A percentile compares a stretch with the other conserved stretches of the same genome.
Evolutionary conservation across 2,797 vertebrate genomes (phyloP).

Genomic region (Acanthurus tractus): DNA sequence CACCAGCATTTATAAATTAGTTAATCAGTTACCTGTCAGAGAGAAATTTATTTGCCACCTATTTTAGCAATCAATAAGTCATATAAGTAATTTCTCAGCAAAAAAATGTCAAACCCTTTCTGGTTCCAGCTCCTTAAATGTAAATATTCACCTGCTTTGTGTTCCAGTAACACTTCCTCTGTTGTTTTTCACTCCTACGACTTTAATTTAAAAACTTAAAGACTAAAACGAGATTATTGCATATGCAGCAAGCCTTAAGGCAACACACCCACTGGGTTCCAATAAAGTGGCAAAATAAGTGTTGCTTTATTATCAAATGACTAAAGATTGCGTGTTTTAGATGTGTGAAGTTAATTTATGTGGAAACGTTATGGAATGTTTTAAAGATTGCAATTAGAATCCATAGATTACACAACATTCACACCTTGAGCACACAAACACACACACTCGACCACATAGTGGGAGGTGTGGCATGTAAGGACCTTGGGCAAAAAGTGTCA

Average conservation of each 20-base stretch:
- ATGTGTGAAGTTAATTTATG: neutral
- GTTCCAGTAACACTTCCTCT: neutral
- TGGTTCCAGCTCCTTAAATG: too few species aligned
- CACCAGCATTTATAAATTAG: too few species aligned
- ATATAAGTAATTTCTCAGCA: too few species aligned
- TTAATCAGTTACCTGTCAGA: too few species aligned
- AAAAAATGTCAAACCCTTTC: neutral
- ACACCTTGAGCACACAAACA: slow-evolving; percentile 55
- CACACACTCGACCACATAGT: slow-evolving; percentile 38
- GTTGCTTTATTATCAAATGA: neutral
- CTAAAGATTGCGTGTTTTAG: neutral
- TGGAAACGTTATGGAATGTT: slow-evolving; percentile 15
- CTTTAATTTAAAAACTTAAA: neutral
- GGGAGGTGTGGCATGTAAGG: slow-evolving; percentile 64
- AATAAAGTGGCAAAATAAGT: neutral
- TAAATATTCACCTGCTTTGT: slow-evolving; percentile 1
- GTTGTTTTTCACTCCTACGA: slow-evolving; percentile 12
- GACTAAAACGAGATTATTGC: neutral
- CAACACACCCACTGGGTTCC: neutral
- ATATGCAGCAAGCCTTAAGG: neutral
- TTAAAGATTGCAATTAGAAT: slow-evolving; percentile 27
- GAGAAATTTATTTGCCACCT: too few species aligned
- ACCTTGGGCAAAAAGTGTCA: slow-evolving; percentile 50
- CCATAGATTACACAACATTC: slow-evolving; percentile 51
- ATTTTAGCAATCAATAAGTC: too few species aligned